These are phyloP conservation scores for Apomyelois bistriatella DNA, from an alignment of 2,888 invertebrate genomes.

Conservation along the genomic window DNA sequence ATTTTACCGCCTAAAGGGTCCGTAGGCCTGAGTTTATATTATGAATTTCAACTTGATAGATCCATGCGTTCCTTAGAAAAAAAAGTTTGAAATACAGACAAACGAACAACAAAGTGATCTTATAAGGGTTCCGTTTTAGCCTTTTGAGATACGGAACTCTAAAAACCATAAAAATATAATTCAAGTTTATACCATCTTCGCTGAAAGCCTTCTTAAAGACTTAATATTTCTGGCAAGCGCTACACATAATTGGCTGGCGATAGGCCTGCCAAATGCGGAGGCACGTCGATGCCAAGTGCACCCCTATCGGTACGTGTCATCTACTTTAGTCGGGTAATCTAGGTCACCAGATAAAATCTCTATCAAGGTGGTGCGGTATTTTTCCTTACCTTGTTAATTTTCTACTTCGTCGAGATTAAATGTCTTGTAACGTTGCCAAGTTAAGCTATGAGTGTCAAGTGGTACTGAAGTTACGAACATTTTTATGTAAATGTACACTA, in stretches of 20 bases:
- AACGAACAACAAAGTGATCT: too few relatives aligned
- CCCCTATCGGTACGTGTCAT: constrained; percentile 12
- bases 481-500: neutral
- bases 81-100: too few relatives aligned
- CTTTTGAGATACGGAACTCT: too few relatives aligned
- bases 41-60: too few relatives aligned
- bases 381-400: constrained; percentile 11
- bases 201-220: neutral
- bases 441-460: constrained; percentile 1
- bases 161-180: neutral
- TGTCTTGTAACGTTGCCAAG: constrained; percentile 2
- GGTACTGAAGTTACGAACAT: neutral
- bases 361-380: constrained; percentile 12
- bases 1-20: too few relatives aligned
- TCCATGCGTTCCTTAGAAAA: too few relatives aligned
- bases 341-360: constrained; percentile 18
- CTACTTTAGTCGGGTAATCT: constrained; percentile 17
- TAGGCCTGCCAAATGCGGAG: constrained; percentile 17
- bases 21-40: too few relatives aligned
- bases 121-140: too few relatives aligned
- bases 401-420: constrained; percentile 7
- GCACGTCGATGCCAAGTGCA: constrained; percentile 17
- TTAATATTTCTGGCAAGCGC: constrained; percentile 18
- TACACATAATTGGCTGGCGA: constrained; percentile 11
- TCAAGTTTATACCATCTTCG: neutral